Evolutionary conservation across 2,888 invertebrate genomes (phyloP), one percentile per base, ranked within the genome.

Genomic region (Leptodirus hochenwartii): DNA sequence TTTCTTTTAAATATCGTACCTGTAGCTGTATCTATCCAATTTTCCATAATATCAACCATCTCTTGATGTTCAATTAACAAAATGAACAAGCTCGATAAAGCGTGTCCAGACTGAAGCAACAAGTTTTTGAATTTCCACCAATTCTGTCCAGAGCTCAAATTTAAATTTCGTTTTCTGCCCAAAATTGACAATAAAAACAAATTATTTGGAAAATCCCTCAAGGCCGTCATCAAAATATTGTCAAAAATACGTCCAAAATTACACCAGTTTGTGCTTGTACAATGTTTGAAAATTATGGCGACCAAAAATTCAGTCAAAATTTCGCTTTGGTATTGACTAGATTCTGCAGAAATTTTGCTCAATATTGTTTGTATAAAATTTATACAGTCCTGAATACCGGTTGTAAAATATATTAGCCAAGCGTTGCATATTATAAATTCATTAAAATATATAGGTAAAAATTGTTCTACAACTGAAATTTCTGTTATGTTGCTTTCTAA

Each of bases 131-230:
- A 43, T 44, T 61, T 63, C 59, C 67, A 67, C 54, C 61, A 66
- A 1, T 63, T 61, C 29, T 57, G 45, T 0, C 54, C 54, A 15
- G 50, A 42, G 3, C 54, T 45, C 28, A 46, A 54, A 17, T 56
- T 42, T 5, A 47, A 24, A 17, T 38, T 45, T 29, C 64, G 62
- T 30, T 58, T 48, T 33, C 54, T 54, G n/a, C 61, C 56, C 33
- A 61, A 47, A 11, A 59, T 49, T 17, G 65, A 58, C 15, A 71
- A 46, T 5, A 72, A 44, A 33, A 57, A 59, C 29, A 69, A 50
- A 49, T 74, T 74, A 34, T 66, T 61, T 1, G 71, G 69, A 46
- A 61, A 71, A 16, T 53, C 53, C 5, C 47, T 41, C 2, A 66
- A 44, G 1, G 59, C 59, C 15, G 47, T 43, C 22, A 44, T 41